Evolutionary conservation across 2,797 vertebrate genomes (phyloP), one percentile per base, ranked within the genome.

Genomic region (Steatocranus sp.): DNA sequence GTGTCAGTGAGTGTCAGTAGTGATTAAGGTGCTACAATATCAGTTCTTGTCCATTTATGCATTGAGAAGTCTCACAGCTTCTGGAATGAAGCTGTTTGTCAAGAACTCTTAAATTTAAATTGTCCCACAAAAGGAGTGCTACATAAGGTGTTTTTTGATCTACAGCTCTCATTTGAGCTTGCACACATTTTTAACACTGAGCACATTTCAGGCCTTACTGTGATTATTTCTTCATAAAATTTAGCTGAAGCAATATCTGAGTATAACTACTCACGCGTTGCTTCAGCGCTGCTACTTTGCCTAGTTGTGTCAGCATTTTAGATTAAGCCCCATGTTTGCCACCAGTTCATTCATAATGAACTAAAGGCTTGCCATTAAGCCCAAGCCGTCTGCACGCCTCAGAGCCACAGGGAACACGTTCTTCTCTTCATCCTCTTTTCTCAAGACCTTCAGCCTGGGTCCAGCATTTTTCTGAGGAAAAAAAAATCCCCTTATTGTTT

Each of bases 371-470:
- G 86, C 87, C 84, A 82, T 85, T 85, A 83, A 81, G 74, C 82
- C 87, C 87, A 84, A 93, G 88, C 91, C 48, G 75, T 86, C 85
- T 84, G 87, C 75, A 38, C 1, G 87, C 66, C 88, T 76, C 73
- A 15, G 34, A 88, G 79, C 87, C 79, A 27, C 76, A 48, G 87
- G 87, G 90, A 90, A 78, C 85, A 75, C 58, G 76, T 84, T 86
- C 78, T 79, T 51, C 83, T 81, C 90, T 88, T 92, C 86, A 89
- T 90, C 87, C 90, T 90, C 87, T 90, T 93, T 93, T 93, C 91
- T 91, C 91, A 83, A 90, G 81, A 88, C 86, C 78, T 89, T 79
- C 86, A 56, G 73, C 41, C 20, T 17, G 7, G 80, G 23, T 81
- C 73, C 82, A 56, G 58, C 75, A 49, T 86, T 83, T 83, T 91